Conservation (phyloP, 2,113 vertebrate species). For the Semicossyphus pulcher region DNA sequence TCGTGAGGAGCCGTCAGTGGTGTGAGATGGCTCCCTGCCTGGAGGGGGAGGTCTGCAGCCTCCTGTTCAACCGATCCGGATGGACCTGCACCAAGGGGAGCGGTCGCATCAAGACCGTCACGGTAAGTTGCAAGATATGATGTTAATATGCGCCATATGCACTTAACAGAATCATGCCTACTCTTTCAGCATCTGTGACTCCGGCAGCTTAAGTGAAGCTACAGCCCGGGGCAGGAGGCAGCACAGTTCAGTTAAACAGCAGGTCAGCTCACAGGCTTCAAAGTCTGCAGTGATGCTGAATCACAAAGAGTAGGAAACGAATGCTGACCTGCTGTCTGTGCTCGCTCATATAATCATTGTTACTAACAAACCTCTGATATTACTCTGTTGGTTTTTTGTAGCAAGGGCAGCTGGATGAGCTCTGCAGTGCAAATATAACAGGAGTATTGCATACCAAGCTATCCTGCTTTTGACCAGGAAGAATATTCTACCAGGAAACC, state of each 20-base stretch:
- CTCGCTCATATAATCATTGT: neutral
- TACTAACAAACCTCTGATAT: neutral
- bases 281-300: constrained; percentile 12
- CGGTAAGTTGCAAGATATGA: constrained; percentile 77
- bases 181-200: constrained; percentile 18
- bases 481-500: neutral
- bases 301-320: neutral
- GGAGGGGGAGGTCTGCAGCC: constrained; percentile 87
- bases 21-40: constrained; percentile 88
- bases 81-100: constrained; percentile 88
- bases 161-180: constrained; percentile 14
- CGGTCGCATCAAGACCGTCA: constrained; percentile 89
- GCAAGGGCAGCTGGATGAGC: constrained; percentile 8
- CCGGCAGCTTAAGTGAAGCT: constrained; percentile 6
- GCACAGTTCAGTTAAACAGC: constrained; percentile 24
- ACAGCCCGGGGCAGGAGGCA: constrained; percentile 8
- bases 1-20: constrained; percentile 87
- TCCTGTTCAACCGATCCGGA: constrained; percentile 86
- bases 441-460: neutral
- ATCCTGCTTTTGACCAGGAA: neutral
- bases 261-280: constrained; percentile 9
- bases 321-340: constrained; percentile 6
- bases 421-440: constrained; percentile 5
- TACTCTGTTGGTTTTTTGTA: neutral
- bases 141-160: constrained; percentile 52